Base-by-base conservation (phyloP, 2,888 invertebrate genomes). In the Netelia inedita region DNA sequence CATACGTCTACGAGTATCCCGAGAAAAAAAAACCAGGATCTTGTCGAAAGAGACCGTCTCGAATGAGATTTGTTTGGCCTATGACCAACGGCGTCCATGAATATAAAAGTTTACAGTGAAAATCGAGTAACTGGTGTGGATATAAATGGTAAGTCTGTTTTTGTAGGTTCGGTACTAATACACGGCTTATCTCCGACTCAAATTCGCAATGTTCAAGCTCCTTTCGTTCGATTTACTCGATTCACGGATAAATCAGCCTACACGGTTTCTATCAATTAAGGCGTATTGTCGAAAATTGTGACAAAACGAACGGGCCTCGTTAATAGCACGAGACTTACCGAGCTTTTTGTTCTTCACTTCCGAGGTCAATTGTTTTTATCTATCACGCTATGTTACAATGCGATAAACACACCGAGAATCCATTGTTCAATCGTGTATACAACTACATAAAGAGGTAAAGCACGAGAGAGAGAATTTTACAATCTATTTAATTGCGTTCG, bases 351-450 rank as follows among this genome's bases (percentile, higher is more conserved):
- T 43, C 41, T 28, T 50, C 14, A 19, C n/a, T 50, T 53, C 5
- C 55, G 5, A 14, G 1, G 9, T 53, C 14, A 9, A 11, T 66
- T 21, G 16, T 57, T 69, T 41, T 74, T 66, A 63, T 80, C 89
- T 88, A 87, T 87, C 85, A 89, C 88, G 91, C 91, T 93, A 93
- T 91, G 90, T 92, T 93, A 92, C 92, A 92, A 91, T 92, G 91
- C 91, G 86, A 83, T 88, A 90, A 88, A 89, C 85, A 89, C 88
- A 89, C 88, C 85, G 78, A 89, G 88, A 89, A 72, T 82, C 72
- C 57, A 76, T 71, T 85, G 78, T 76, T 83, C 82, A 82, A 82
- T 83, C 69, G 83, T 81, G 85, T 63, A 63, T 59, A 55, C 74
- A 82, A 76, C 85, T 87, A 79, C 82, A 65, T 79, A 84, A 76